Evolutionary conservation across 35 echinoderm and acorn worm genomes (phyloP), one percentile per base, ranked within the genome.

Genomic region (Ptychodera flava): DNA sequence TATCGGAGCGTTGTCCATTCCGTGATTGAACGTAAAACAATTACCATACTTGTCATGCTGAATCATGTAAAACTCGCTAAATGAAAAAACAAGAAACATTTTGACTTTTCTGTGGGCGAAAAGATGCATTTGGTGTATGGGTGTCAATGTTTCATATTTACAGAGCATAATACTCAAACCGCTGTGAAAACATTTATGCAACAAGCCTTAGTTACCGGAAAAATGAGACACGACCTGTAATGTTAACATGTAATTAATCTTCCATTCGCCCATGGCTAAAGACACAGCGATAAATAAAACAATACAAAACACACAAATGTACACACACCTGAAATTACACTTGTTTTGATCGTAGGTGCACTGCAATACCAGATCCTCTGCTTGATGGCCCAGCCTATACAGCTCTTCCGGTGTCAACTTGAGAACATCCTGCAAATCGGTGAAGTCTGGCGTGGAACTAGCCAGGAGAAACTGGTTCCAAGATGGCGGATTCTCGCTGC

Each of bases 1-100:
- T 36, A 76, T 31, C 0, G 79, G 15, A 15, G 16, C 34, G 33
- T 36, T 37, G 27, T 76, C 30, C 32, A 32, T 32, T 28, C 29
- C 31, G n/a, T 82, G 79, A 80, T 91, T 91, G 45, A 86, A 91
- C 1, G 79, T 78, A 64, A 53, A 91, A 35, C 89, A 91, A 22
- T 85, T 86, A 14, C 89, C 89, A 12, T 82, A 91, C 16, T 36
- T 37, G n/a, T 91, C 84, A 76, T 85, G 75, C 76, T 81, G 35
- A 33, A 89, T 64, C 0, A 82, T 79, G 15, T 0, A 16, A 37
- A 88, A 88, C 22, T 75, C 81, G 1, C 29, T 52, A 38, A 36
- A 34, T 28, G 27, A 22, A 32, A 83, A 29, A 87, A 87, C 0
- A 64, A 12, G 45, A 12, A n/a, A n/a, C n/a, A n/a, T n/a, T n/a